Percentiles rank a stretch among this genome's conserved stretches.
Evolutionary conservation across 1,140 invertebrate species (phyloP).

Genomic region (Procambarus virginalis): DNA sequence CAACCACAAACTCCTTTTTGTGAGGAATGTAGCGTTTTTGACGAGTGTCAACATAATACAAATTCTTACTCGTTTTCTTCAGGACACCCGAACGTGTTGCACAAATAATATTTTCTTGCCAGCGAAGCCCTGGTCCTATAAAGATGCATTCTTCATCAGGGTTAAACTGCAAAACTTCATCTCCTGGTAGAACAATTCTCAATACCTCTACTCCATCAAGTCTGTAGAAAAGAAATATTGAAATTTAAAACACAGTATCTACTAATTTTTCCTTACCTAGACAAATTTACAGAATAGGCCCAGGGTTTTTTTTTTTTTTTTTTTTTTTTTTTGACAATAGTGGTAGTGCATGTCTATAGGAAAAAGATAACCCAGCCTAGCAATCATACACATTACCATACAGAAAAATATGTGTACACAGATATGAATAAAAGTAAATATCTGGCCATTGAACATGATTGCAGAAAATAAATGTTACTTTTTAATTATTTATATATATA

Average conservation of each 20-base stretch:
- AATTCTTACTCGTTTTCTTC: constrained; percentile 58
- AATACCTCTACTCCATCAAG: neutral
- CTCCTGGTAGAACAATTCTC: constrained; percentile 82
- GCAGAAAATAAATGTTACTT: too few relatives aligned
- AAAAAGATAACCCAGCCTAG: too few relatives aligned
- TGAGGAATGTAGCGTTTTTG: constrained; percentile 88
- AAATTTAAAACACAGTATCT: neutral
- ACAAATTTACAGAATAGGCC: too few relatives aligned
- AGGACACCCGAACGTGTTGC: constrained; percentile 82
- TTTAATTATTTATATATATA: too few relatives aligned
- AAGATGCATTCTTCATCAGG: constrained; percentile 79
- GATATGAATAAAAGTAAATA: too few relatives aligned
- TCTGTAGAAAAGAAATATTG: constrained; percentile 1
- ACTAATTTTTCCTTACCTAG: neutral
- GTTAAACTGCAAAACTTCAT: constrained; percentile 77
- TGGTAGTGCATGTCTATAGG: too few relatives aligned
- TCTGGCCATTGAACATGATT: too few relatives aligned
- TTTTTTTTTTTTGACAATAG: too few relatives aligned
- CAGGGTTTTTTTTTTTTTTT: too few relatives aligned
- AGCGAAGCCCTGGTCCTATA: constrained; percentile 88
- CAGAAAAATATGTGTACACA: too few relatives aligned
- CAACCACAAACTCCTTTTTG: constrained; percentile 89
- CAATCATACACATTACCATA: too few relatives aligned
- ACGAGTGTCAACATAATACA: constrained; percentile 89
- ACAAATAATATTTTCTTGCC: constrained; percentile 83